Evolutionary conservation across 2,888 invertebrate genomes (phyloP).

Genomic region (Drosophila gaucha): DNA sequence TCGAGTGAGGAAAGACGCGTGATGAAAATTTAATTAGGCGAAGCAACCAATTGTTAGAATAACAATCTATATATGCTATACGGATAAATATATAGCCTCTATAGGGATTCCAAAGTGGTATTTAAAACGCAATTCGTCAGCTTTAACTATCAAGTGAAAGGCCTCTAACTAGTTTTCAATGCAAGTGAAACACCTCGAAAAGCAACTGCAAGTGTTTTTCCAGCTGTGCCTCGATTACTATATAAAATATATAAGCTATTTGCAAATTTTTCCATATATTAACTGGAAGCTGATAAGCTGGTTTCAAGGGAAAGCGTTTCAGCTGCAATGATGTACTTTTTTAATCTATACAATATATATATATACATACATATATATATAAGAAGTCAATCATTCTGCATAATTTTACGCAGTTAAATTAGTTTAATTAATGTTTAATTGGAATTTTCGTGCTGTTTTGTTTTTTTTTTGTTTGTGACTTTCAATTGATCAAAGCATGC

Average conservation of each 20-base stretch:
- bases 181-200: not conserved
- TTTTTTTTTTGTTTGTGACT: not conserved
- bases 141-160: not conserved
- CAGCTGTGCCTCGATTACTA: slow-evolving; percentile 17
- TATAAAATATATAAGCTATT: not conserved
- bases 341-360: too few relatives aligned
- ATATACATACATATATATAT: too few relatives aligned
- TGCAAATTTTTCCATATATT: not conserved
- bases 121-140: not conserved
- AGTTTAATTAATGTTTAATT: not conserved
- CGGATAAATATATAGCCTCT: not conserved
- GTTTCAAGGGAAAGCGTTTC: not conserved
- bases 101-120: not conserved
- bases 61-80: not conserved
- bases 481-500: slow-evolving; percentile 26
- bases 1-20: slow-evolving; percentile 20
- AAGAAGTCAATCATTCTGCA: too few relatives aligned
- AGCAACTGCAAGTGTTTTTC: slow-evolving; percentile 13
- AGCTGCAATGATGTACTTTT: slow-evolving; percentile 2
- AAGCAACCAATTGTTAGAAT: slow-evolving; percentile 13
- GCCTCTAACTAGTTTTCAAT: not conserved
- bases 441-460: not conserved
- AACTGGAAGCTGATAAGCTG: slow-evolving; percentile 50
- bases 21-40: slow-evolving; percentile 39
- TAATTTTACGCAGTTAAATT: slow-evolving; percentile 8